Conservation (phyloP, 2,888 invertebrate genomes). For the Cephus spinipes region DNA sequence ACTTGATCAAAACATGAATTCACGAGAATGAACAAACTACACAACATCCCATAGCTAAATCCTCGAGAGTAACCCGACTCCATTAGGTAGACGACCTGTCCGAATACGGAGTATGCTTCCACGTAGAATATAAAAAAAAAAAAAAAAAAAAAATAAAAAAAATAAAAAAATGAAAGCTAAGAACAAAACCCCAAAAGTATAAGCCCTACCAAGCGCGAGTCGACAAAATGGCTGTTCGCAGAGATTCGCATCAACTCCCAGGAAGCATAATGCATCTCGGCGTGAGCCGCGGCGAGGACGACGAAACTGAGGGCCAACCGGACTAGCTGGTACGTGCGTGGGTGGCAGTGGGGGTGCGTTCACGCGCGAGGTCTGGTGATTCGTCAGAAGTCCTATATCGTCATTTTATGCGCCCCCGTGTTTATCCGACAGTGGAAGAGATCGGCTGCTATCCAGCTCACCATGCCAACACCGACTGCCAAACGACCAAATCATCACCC, state of each 20-base stretch:
- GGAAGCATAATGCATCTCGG: neutral
- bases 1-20: neutral
- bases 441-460: neutral
- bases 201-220: neutral
- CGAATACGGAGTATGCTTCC: neutral
- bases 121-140: neutral
- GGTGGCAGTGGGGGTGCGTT: constrained; percentile 4
- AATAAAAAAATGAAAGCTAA: neutral
- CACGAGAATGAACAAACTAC: neutral
- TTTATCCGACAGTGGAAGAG: constrained; percentile 1
- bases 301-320: neutral
- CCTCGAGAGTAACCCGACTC: neutral
- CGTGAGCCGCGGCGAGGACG: neutral
- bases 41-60: neutral
- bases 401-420: neutral
- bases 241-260: neutral
- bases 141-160: neutral
- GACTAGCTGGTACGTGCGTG: constrained; percentile 18
- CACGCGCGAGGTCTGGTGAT: constrained; percentile 40
- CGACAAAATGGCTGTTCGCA: neutral
- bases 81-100: neutral
- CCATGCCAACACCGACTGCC: neutral
- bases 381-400: constrained; percentile 2
- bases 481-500: neutral
- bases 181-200: neutral